phyloP scores from a whole-genome alignment of 2,113 vertebrate species.

The Fulica atra region DNA sequence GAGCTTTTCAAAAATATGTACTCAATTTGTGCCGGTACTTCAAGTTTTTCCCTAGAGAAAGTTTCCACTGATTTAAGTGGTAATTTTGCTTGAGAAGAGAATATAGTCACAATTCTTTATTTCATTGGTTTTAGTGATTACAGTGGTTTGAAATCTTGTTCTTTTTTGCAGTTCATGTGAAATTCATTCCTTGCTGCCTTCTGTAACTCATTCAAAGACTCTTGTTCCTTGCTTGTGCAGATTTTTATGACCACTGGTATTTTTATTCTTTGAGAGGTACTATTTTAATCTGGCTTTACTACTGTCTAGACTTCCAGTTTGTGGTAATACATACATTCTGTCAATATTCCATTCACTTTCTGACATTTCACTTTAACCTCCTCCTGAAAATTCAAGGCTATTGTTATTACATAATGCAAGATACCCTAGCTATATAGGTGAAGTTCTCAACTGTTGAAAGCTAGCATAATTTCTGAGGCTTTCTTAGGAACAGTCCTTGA shows the following conservation, averaged over 20 bases:
- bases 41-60: neutral
- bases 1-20: neutral
- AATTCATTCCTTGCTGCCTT: neutral
- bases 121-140: neutral
- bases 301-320: neutral
- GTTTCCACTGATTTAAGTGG: neutral
- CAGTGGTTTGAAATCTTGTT: neutral
- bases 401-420: neutral
- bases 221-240: neutral
- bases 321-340: neutral
- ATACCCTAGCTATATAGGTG: neutral
- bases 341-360: neutral
- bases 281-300: neutral
- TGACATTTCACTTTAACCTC: neutral
- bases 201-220: neutral
- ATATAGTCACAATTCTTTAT: neutral
- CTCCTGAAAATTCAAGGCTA: neutral
- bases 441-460: neutral
- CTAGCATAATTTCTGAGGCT: neutral
- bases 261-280: neutral
- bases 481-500: neutral
- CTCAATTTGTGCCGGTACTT: neutral
- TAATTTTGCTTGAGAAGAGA: neutral
- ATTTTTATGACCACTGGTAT: conserved; percentile 19
- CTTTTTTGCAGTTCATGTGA: neutral